Base-by-base conservation (phyloP, 2,797 vertebrate species). In the Streptopelia turtur region DNA sequence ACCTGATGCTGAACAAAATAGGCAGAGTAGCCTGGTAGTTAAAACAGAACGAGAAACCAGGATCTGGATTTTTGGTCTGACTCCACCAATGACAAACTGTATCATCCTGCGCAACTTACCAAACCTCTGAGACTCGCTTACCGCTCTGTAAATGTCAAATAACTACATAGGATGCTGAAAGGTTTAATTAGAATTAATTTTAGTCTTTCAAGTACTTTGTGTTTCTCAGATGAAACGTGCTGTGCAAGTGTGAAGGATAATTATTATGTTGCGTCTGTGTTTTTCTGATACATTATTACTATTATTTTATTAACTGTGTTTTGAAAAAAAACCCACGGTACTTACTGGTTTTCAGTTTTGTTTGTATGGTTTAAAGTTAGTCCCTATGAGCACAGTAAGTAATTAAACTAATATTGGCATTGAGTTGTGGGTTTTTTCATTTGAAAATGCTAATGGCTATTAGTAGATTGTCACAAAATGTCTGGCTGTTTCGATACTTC, bases 121-220 rank as follows among this genome's bases (percentile, higher is more conserved):
- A 56, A 49, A 89, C 61, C n/a, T 85, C 88, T 30, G 88, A 75
- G 70, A 82, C 93, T 94, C 16, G 2, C 87, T 72, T 74, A 28
- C 88, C 1, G 0, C 79, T 93, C 84, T 70, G 56, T 39, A 79
- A 77, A 85, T 85, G 92, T 53, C 91, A 27, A 89, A 5, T 71
- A 90, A 82, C 79, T 90, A 63, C 74, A 68, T n/a, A 90, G 90
- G 93, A 90, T 93, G 50, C 90, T 93, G 83, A 45, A 50, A 93
- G 91, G 68, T 85, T 95, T 96, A 96, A 96, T 96, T 96, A 95
- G 83, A 94, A 95, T 96, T 96, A 95, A 97, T 96, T 96, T 94
- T 60, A 90, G 90, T 64, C 90, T 96, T 97, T 96, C 92, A 95
- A 94, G 81, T 94, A 64, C 88, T 70, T 72, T 80, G 80, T 72